Conservation (phyloP, 2,113 vertebrate species). For the Gallinago jamesoni region DNA sequence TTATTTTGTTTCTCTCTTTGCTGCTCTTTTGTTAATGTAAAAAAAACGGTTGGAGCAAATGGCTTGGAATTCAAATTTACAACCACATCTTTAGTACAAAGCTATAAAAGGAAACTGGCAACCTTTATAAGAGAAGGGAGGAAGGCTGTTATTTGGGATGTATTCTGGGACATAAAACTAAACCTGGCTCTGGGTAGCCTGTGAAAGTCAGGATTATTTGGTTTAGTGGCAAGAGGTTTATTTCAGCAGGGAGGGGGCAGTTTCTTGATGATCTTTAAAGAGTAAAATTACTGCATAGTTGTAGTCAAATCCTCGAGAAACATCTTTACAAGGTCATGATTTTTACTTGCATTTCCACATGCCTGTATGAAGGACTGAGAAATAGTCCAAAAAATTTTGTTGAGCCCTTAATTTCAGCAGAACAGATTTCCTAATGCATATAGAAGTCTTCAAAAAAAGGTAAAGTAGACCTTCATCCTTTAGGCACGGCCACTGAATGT, state of each 20-base stretch:
- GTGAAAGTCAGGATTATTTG: background rate
- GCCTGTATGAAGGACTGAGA: background rate
- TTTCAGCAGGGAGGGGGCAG: background rate
- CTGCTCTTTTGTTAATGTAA: slow-evolving; percentile 48
- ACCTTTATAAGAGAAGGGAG: background rate
- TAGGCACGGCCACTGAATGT: background rate
- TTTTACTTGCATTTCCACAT: background rate
- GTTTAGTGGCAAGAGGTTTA: background rate
- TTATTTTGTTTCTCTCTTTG: slow-evolving; percentile 59
- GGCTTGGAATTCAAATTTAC: slow-evolving; percentile 72
- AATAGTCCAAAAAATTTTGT: background rate
- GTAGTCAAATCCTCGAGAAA: background rate
- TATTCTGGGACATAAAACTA: background rate
- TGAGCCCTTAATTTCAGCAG: background rate
- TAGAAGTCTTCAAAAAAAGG: background rate
- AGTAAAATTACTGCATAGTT: background rate
- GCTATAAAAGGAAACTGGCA: background rate
- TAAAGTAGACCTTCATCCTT: background rate
- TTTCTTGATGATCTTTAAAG: background rate
- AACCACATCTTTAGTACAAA: background rate
- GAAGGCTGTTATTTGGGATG: background rate
- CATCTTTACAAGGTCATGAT: background rate
- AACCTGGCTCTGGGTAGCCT: background rate
- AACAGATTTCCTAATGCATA: background rate
- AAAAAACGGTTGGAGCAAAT: slow-evolving; percentile 54